Evolutionary conservation across 2,797 vertebrate species (phyloP), one percentile per base, ranked within the genome.

Genomic region (Sebastes itinus): DNA sequence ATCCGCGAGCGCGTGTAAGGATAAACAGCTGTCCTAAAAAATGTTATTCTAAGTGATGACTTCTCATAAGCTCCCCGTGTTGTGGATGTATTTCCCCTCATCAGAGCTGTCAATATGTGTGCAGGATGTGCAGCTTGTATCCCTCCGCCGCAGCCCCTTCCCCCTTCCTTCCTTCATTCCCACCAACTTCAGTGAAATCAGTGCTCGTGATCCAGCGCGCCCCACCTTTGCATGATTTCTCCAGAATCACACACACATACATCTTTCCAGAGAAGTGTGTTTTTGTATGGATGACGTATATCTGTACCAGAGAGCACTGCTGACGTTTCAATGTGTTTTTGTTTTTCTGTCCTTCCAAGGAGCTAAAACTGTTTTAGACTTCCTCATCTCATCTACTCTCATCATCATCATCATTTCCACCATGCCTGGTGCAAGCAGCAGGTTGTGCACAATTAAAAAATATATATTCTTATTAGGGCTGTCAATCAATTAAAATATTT

Each of bases 101-200:
- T 71, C 59, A 42, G 66, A 77, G 79, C 85, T 92, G 87, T 88
- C 83, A 90, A 64, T 75, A 66, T 38, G 35, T 38, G 35, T 38
- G 35, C 35, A 38, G 61, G 77, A 77, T 71, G 83, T 87, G 86
- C 79, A 30, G 55, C 18, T 7, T 84, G 94, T 96, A 95, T 32
- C 87, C 92, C 84, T 94, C 93, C 92, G 86, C 94, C 86, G 69
- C 84, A 87, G 82, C 88, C 92, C 90, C 91, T 88, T 80, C 91
- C 89, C 90, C 88, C 85, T 85, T 86, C 77, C 81, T 84, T 68
- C 88, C 85, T 82, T 86, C 76, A 80, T 84, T 22, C 33, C 83
- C 89, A 81, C 88, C 78, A 93, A 95, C 92, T 92, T 92, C 80
- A 16, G 2, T 38, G 72, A 91, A 93, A 91, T 88, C 84, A 77